These are phyloP conservation scores for Bathynomus jamesi DNA, from an alignment of 1,140 invertebrate genomes.

Conservation along the genomic window DNA sequence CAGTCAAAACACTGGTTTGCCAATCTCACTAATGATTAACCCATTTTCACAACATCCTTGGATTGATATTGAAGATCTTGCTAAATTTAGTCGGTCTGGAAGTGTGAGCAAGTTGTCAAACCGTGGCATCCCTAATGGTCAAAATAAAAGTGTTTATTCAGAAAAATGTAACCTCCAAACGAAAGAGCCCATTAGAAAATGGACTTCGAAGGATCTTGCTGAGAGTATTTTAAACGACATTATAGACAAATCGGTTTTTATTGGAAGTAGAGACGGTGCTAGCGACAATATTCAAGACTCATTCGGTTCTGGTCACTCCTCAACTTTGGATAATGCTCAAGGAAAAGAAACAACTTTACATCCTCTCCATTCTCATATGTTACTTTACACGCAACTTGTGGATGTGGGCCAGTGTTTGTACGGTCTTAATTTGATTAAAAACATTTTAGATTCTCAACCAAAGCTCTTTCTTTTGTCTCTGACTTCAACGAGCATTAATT, in stretches of 20 bases:
- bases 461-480: constrained; percentile 26
- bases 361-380: constrained; percentile 71
- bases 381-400: constrained; percentile 72
- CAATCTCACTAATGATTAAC: constrained; percentile 51
- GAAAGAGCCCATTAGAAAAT: not conserved
- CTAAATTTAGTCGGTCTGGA: constrained; percentile 20
- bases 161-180: not conserved
- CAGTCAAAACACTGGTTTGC: constrained; percentile 32
- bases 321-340: constrained; percentile 41
- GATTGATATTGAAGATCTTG: constrained; percentile 36
- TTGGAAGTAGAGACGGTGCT: not conserved
- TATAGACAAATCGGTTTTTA: constrained; percentile 48
- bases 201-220: constrained; percentile 46
- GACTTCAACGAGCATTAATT: constrained; percentile 28
- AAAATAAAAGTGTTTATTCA: not conserved
- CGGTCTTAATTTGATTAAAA: constrained; percentile 64
- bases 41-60: constrained; percentile 44
- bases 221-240: constrained; percentile 53
- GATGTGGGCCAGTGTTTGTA: constrained; percentile 69
- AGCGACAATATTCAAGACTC: too few species aligned
- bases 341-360: constrained; percentile 47
- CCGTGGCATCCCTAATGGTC: not conserved
- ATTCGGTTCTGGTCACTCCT: constrained; percentile 37
- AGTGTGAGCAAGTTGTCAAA: not conserved
- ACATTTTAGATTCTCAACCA: constrained; percentile 63